A percentile compares a stretch with the other conserved stretches of the same genome.
Conservation (phyloP, 64 coral and sea anemone species). For the Montipora cactus region DNA sequence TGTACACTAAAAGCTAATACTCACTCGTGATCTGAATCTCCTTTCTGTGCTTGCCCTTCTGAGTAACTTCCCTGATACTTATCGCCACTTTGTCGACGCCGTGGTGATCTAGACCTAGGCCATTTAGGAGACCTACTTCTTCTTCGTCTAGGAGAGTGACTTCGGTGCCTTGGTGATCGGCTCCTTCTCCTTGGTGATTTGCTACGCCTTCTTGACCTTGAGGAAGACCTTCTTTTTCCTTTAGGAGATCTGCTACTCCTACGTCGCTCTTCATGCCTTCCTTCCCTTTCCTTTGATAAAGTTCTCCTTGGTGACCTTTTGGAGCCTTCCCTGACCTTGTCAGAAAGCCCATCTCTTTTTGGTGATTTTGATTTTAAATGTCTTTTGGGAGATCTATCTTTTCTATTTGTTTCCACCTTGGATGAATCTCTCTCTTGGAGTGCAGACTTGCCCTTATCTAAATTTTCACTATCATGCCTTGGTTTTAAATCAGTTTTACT, state of each 20-base stretch:
- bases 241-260: slow-evolving; percentile 28
- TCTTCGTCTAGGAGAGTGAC: slow-evolving; percentile 65
- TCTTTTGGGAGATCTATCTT: not conserved
- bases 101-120: slow-evolving; percentile 76
- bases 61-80: slow-evolving; percentile 87
- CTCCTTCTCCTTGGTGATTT: slow-evolving; percentile 64
- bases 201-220: slow-evolving; percentile 52
- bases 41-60: slow-evolving; percentile 70
- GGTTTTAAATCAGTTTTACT: slow-evolving; percentile 25
- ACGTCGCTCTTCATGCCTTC: not conserved
- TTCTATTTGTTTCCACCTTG: slow-evolving; percentile 24
- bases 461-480: slow-evolving; percentile 9
- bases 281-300: slow-evolving; percentile 39
- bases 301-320: slow-evolving; percentile 28
- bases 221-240: slow-evolving; percentile 9
- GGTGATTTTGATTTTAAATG: slow-evolving; percentile 43
- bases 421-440: slow-evolving; percentile 49
- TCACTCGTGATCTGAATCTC: slow-evolving; percentile 83
- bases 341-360: slow-evolving; percentile 1
- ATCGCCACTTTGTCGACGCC: slow-evolving; percentile 68
- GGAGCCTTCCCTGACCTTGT: slow-evolving; percentile 11
- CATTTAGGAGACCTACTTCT: slow-evolving; percentile 45
- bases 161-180: slow-evolving; percentile 71
- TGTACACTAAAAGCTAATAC: slow-evolving; percentile 26
- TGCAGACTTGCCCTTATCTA: slow-evolving; percentile 39